Evolutionary conservation across 1,140 invertebrate genomes (phyloP), one percentile per base, ranked within the genome.

Genomic region (Drosophila repletoides): DNA sequence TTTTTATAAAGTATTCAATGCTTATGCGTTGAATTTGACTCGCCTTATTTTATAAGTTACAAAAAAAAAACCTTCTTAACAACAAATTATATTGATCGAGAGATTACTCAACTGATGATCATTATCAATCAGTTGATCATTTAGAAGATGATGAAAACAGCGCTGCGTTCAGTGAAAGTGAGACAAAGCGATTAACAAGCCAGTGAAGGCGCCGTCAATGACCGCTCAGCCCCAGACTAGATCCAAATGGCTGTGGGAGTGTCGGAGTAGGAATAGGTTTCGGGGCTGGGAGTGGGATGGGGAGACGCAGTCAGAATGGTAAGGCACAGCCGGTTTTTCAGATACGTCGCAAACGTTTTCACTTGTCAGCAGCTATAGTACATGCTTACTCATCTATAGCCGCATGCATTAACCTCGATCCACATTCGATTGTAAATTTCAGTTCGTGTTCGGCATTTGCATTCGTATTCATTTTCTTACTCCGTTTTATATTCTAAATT

Each of bases 371-470:
- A 3, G 28, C 15, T 26, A 34, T 28, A 55, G 26, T 19, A 26
- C 17, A 17, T n/a, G 12, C 14, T 19, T 33, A 49, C 12, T 46
- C 2, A 21, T 40, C 5, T 48, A 48, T 48, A 33, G 45, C 19
- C 45, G 60, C 38, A 63, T 60, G 48, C 64, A 67, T 67, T 67
- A 76, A 72, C 73, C 74, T 77, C 74, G 74, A 76, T 77, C 73
- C 74, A 77, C 63, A 68, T 77, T 76, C 59, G 55, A 74, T 77
- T 76, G 74, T 61, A 43, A 77, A 60, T 65, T 65, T 58, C 34
- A 48, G 41, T 58, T 58, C 33, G 52, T 58, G 40, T 21, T 58
- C 26, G 21, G 55, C 55, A 58, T 46, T 56, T 45, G 53, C 53
- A 53, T 41, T 53, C 15, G 24, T 7, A 33, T 22, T 15, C 34